Base-by-base conservation (phyloP, 2,797 vertebrate species). In the Pyrocephalus nanus region DNA sequence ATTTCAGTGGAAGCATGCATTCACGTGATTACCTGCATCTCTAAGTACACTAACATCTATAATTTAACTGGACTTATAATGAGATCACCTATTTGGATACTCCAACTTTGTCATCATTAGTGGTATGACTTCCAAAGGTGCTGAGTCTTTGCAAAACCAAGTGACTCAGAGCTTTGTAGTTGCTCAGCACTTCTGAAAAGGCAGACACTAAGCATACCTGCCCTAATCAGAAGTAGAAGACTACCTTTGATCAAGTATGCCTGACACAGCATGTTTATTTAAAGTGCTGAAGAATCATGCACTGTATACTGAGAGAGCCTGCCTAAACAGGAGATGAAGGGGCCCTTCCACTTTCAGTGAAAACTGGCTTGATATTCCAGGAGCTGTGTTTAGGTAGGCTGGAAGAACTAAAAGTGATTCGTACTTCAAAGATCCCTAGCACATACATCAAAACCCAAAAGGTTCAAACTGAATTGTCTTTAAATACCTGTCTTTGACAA, bases 231-330 rank as follows among this genome's bases (percentile, higher is more conserved):
- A 90, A 88, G 32, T 8, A 30, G 82, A 13, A 36, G 38, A 29
- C 75, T 94, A 89, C 85, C 87, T 96, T 94, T 95, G 92, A 94
- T 95, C 92, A 85, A 75, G 54, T 70, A 75, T 78, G 85, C 87
- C 91, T 95, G 89, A 96, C 48, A 50, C 48, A 84, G 89, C 93
- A 60, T 4, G 17, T 91, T 88, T 89, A 47, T 69, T 74, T 74
- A 19, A 93, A 94, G 69, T 38, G 69, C 86, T 92, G 74, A 85
- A 79, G n/a, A 81, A 65, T 83, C 75, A 84, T 3, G 15, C 36
- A 48, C n/a, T 1, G 3, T 36, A 72, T 20, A 54, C 54, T 32
- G 50, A 93, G 11, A 64, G 12, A 53, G 51, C 48, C 36, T 83
- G 62, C 18, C 50, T 93, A 42, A 90, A 75, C 0, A 83, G 22